These are phyloP conservation scores for Nyctereutes procyonoides DNA, from an alignment of 2,113 vertebrate genomes.

Conservation along the genomic window DNA sequence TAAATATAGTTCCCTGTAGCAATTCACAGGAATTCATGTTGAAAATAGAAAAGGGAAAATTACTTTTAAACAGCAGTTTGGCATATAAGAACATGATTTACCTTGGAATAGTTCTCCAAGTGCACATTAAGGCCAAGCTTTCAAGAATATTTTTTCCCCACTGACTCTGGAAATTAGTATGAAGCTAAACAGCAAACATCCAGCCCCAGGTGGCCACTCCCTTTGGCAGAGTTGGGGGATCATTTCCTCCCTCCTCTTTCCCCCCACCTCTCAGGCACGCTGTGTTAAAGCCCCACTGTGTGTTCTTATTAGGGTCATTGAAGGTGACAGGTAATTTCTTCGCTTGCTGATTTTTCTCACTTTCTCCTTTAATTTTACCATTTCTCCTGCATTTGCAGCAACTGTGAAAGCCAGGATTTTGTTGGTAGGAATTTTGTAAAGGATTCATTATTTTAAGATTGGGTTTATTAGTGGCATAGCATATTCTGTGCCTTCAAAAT, in stretches of 20 bases:
- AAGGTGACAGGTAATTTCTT: background rate
- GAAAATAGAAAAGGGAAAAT: slow-evolving; percentile 74
- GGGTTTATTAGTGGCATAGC: background rate
- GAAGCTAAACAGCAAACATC: background rate
- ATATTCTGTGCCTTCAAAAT: background rate
- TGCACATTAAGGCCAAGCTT: slow-evolving; percentile 8
- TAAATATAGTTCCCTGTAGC: slow-evolving; percentile 64
- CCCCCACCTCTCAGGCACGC: accelerated
- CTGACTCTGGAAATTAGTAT: background rate
- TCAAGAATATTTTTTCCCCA: background rate
- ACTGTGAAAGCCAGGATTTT: background rate
- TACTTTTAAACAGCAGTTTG: slow-evolving; percentile 70
- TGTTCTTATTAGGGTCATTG: background rate
- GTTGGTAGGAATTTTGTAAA: slow-evolving; percentile 6
- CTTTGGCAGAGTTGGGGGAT: background rate
- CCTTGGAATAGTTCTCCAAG: slow-evolving; percentile 42
- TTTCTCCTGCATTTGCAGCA: background rate
- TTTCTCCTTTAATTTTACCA: background rate
- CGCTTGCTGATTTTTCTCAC: background rate
- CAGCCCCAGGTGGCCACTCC: background rate
- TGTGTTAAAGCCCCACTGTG: background rate
- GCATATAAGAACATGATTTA: slow-evolving; percentile 50
- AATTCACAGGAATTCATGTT: slow-evolving; percentile 36
- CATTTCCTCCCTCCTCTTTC: background rate
- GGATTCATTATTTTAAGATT: slow-evolving; percentile 23